Evolutionary conservation across 2,888 invertebrate species (phyloP), one percentile per base, ranked within the genome.

Genomic region (Coleophora flavipennella): DNA sequence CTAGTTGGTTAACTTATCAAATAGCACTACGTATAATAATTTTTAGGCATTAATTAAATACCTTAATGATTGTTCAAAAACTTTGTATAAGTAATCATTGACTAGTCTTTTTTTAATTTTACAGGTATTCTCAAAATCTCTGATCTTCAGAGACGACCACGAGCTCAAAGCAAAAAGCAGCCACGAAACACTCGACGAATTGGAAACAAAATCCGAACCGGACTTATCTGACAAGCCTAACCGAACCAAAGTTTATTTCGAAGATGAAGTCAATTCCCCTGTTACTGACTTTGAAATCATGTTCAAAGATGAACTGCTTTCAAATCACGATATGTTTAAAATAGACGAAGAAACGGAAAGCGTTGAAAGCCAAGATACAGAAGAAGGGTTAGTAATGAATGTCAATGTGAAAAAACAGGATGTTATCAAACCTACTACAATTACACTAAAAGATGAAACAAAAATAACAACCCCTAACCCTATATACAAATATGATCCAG

Each of bases 231-330:
- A 77, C 32, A 74, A 67, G 50, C 81, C 83, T 0, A 83, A 79
- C 41, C 60, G 85, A 44, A 81, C 81, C 13, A 83, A 83, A 51
- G 85, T 85, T 0, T 81, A 85, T 49, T 85, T 85, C 45, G 84
- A 84, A 59, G 85, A 85, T 28, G 84, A 85, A 59, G 74, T 83
- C 0, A 74, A 85, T 38, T 80, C 81, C 0, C 83, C 81, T 0
- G 77, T 85, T 2, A 83, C 85, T 1, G 85, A 85, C 57, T 85
- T 85, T 38, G 85, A 85, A 62, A 85, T 85, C 1, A 85, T 85
- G 85, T 85, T 85, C 57, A 84, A 85, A 63, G 85, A 85, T 45
- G 85, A 85, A 58, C 63, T 85, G 0, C 44, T 73, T 2, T 60
- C 70, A 1, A 68, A 65, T 31, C 63, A 78, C 39, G 74, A 77